phyloP scores from a whole-genome alignment of 2,888 invertebrate species.

The Hydriomena furcata region DNA sequence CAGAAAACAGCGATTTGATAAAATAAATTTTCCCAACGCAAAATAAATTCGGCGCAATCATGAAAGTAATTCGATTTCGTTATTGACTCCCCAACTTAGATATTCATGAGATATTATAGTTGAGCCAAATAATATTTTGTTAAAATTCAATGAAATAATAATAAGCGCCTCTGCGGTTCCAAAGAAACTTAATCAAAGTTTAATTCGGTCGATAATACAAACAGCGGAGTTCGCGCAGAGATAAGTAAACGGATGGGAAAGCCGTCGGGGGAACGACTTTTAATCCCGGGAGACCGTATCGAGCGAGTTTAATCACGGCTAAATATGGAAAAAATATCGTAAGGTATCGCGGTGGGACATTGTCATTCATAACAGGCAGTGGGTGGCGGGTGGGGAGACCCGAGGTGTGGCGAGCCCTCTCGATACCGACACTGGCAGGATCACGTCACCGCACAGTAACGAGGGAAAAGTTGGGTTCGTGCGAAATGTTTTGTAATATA shows the following conservation, averaged over 20 bases:
- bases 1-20: constrained; percentile 13
- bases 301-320: constrained; percentile 78
- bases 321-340: constrained; percentile 78
- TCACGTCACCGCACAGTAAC: constrained; percentile 63
- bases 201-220: constrained; percentile 75
- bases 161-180: constrained; percentile 49
- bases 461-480: constrained; percentile 54
- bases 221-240: constrained; percentile 69
- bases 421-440: constrained; percentile 64
- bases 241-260: constrained; percentile 70
- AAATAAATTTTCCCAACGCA: constrained; percentile 13
- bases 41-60: constrained; percentile 11
- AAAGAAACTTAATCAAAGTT: constrained; percentile 73
- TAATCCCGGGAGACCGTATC: constrained; percentile 64
- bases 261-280: constrained; percentile 70
- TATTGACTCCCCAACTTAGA: constrained; percentile 21
- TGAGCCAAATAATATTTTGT: constrained; percentile 24
- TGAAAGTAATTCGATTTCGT: constrained; percentile 28
- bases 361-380: constrained; percentile 77
- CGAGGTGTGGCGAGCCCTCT: constrained; percentile 45
- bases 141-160: constrained; percentile 37
- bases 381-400: constrained; percentile 36
- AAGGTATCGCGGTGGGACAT: constrained; percentile 74
- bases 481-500: constrained; percentile 47
- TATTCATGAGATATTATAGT: constrained; percentile 31